Percentiles rank a stretch among this genome's conserved stretches.
Conservation (phyloP, 2,888 invertebrate genomes). For the Andrena fulva region DNA sequence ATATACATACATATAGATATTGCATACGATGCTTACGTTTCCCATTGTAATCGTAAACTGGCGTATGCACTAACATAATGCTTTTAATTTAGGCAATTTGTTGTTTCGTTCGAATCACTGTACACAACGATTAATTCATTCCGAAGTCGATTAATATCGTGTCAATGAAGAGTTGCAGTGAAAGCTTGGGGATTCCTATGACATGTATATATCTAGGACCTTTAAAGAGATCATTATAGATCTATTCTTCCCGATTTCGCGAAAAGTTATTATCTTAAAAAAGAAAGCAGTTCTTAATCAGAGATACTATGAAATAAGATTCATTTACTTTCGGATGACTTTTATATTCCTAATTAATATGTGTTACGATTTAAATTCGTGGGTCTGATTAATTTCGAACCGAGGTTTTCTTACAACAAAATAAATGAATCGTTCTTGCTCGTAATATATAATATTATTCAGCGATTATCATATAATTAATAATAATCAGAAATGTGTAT, state of each 20-base stretch:
- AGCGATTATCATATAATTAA: background rate
- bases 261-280: background rate
- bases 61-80: too few relatives aligned
- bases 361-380: background rate
- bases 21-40: background rate
- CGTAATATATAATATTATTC: background rate
- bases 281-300: too few relatives aligned
- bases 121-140: background rate
- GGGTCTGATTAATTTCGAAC: background rate
- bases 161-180: background rate
- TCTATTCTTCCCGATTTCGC: background rate
- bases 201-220: background rate
- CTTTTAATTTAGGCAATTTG: background rate
- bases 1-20: background rate
- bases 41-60: background rate
- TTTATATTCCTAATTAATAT: too few relatives aligned
- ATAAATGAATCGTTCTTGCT: background rate
- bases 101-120: background rate
- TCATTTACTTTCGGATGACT: too few relatives aligned
- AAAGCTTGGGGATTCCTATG: background rate
- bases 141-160: background rate
- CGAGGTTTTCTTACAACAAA: background rate
- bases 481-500: background rate
- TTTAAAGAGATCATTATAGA: background rate
- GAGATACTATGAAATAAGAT: too few relatives aligned